phyloP scores from a whole-genome alignment of 2,113 vertebrate genomes.

The Callaeas wilsoni region DNA sequence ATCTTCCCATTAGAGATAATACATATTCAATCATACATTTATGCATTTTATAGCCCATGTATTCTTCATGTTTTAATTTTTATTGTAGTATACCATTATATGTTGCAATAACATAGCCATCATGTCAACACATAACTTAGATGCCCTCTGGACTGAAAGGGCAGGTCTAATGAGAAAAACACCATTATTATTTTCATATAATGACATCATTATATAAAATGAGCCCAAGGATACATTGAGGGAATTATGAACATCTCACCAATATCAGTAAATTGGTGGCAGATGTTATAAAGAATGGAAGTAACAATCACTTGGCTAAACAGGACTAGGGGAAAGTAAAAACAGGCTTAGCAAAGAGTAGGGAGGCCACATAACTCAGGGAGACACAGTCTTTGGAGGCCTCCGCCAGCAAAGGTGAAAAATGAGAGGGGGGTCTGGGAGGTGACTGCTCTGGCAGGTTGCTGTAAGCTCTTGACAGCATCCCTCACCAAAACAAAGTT shows the following conservation, averaged over 20 bases:
- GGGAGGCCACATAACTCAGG: background rate
- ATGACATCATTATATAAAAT: background rate
- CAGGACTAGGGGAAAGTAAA: background rate
- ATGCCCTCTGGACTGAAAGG: background rate
- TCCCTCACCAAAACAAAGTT: background rate
- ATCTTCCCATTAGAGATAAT: background rate
- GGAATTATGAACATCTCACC: background rate
- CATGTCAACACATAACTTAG: background rate
- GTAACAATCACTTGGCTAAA: background rate
- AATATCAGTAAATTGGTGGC: background rate
- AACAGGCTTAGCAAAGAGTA: background rate
- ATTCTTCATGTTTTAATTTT: background rate
- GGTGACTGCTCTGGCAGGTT: background rate
- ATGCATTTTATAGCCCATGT: background rate
- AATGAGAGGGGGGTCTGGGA: background rate
- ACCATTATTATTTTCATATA: background rate
- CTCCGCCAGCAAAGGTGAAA: fast-evolving
- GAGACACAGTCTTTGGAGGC: background rate
- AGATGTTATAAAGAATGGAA: background rate
- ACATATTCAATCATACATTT: background rate
- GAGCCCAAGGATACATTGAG: background rate
- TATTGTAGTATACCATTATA: background rate
- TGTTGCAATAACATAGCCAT: background rate
- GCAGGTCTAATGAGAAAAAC: background rate
- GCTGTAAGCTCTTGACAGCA: background rate